phyloP scores from a whole-genome alignment of 2,888 invertebrate genomes.

The Pyralis farinalis region DNA sequence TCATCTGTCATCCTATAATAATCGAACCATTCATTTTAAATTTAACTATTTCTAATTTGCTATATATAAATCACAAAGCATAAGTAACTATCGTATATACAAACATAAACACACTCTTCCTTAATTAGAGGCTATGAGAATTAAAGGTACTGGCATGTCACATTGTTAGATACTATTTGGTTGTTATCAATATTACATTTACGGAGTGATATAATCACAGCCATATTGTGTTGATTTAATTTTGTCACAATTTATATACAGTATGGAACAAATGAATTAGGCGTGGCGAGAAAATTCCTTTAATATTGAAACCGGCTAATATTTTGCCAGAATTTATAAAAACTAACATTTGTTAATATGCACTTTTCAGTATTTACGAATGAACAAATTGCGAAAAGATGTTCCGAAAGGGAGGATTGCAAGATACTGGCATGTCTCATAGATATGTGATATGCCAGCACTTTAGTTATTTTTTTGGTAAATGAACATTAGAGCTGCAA shows the following conservation, averaged over 20 bases:
- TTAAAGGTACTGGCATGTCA: slow-evolving; percentile 18
- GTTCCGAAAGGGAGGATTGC: too few species aligned
- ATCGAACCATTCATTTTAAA: neutral
- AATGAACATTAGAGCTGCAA: slow-evolving; percentile 71
- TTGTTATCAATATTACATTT: slow-evolving; percentile 67
- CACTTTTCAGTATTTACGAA: too few species aligned
- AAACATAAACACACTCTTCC: slow-evolving; percentile 2
- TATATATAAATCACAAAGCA: neutral
- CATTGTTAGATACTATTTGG: slow-evolving; percentile 43
- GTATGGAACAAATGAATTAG: too few species aligned
- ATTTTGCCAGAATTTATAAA: too few species aligned
- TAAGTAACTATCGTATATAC: neutral
- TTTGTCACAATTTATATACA: too few species aligned
- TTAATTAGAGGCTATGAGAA: slow-evolving; percentile 30
- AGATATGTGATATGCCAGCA: slow-evolving; percentile 20
- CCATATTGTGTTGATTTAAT: too few species aligned
- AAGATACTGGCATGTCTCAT: slow-evolving; percentile 47
- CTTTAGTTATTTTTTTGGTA: slow-evolving; percentile 49
- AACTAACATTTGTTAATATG: too few species aligned
- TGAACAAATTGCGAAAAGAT: too few species aligned
- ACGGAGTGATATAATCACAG: too few species aligned
- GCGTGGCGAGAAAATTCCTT: too few species aligned
- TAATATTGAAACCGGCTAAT: too few species aligned
- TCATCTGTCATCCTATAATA: neutral
- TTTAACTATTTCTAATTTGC: too few species aligned